Conservation (phyloP, 2,888 invertebrate genomes). For the Drosophila maculinotata region DNA sequence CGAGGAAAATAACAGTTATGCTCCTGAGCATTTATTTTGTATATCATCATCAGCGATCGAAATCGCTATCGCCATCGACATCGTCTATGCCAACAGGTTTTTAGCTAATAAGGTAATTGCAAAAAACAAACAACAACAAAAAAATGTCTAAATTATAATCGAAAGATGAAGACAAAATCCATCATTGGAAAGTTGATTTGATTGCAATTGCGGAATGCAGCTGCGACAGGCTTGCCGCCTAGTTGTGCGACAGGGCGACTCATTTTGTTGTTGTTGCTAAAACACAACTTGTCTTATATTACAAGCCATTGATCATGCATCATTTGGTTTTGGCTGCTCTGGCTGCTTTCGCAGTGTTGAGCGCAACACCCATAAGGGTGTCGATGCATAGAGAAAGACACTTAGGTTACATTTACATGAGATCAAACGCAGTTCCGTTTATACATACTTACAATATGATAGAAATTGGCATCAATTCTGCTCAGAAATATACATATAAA, state of each 20-base stretch:
- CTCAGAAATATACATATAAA: no score
- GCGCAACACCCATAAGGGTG: slow-evolving; percentile 22
- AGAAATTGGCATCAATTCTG: no score
- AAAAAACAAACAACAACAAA: slow-evolving; percentile 32
- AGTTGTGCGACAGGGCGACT: slow-evolving; percentile 75
- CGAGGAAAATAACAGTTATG: slow-evolving; percentile 45
- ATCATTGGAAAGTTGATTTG: slow-evolving; percentile 82
- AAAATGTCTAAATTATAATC: slow-evolving; percentile 62
- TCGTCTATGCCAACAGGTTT: slow-evolving; percentile 61
- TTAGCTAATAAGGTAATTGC: slow-evolving; percentile 67
- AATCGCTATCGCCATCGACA: slow-evolving; percentile 12
- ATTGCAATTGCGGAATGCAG: slow-evolving; percentile 77
- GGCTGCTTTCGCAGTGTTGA: slow-evolving; percentile 49
- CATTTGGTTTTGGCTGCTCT: slow-evolving; percentile 49
- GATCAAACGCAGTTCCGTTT: slow-evolving; percentile 19
- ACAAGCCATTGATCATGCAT: slow-evolving; percentile 56
- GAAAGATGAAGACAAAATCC: slow-evolving; percentile 66
- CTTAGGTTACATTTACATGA: slow-evolving; percentile 31
- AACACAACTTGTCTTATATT: slow-evolving; percentile 44
- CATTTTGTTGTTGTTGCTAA: slow-evolving; percentile 40
- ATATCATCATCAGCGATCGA: slow-evolving; percentile 33
- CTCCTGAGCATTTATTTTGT: slow-evolving; percentile 46
- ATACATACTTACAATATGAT: not conserved
- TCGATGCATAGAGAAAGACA: slow-evolving; percentile 49
- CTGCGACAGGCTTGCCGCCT: slow-evolving; percentile 63